Evolutionary conservation across 2,797 vertebrate species (phyloP).

Genomic region (Orestias chungarensis): DNA sequence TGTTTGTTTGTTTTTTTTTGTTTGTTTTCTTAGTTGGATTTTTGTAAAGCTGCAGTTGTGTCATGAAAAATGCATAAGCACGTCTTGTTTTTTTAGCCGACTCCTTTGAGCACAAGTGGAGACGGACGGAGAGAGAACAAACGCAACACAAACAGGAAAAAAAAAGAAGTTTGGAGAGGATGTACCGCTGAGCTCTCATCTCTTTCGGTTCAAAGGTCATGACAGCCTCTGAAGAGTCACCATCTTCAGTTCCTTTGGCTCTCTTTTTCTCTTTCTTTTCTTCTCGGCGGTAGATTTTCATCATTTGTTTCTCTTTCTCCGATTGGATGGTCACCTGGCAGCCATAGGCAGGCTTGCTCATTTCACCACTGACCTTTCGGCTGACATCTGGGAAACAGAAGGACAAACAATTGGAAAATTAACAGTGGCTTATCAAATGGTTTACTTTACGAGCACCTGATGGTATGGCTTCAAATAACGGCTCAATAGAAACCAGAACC

Average conservation of each 20-base stretch:
- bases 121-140: conserved; percentile 15
- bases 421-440: neutral
- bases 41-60: conserved; percentile 33
- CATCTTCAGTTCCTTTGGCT: conserved; percentile 89
- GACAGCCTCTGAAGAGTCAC: conserved; percentile 80
- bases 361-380: conserved; percentile 82
- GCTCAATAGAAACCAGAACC: neutral
- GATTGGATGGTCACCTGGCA: conserved; percentile 98
- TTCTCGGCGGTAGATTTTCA: conserved; percentile 91
- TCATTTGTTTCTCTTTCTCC: conserved; percentile 92
- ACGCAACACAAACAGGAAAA: conserved; percentile 11
- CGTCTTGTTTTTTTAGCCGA: conserved; percentile 38
- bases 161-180: conserved; percentile 9
- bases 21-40: neutral
- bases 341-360: conserved; percentile 83
- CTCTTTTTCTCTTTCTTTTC: conserved; percentile 90
- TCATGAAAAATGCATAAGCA: conserved; percentile 57
- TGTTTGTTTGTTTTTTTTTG: neutral
- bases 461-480: neutral
- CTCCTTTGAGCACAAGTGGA: conserved; percentile 13
- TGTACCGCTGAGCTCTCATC: conserved; percentile 90
- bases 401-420: neutral
- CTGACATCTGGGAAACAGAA: conserved; percentile 75
- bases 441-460: neutral
- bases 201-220: conserved; percentile 91